These are phyloP conservation scores for Lepidochrysops patricia DNA, from an alignment of 2,888 invertebrate species.

Conservation along the genomic window DNA sequence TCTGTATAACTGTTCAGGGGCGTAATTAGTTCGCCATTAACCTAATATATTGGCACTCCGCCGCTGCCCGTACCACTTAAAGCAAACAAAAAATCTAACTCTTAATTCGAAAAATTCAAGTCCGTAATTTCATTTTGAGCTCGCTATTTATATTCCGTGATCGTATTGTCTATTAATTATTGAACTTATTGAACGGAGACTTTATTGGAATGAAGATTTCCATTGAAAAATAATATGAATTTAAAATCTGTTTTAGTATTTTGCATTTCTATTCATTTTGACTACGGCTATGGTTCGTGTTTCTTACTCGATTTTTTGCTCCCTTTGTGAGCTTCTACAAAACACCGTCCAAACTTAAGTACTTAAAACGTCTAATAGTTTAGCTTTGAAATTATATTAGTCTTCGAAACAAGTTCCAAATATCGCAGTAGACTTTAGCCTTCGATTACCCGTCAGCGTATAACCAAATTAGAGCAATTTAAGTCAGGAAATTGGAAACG, in stretches of 20 bases:
- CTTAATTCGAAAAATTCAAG: slow-evolving; percentile 36
- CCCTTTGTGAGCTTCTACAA: not conserved
- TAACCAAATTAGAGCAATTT: slow-evolving; percentile 74
- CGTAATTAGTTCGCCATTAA: slow-evolving; percentile 65
- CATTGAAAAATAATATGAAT: not conserved
- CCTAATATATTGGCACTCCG: slow-evolving; percentile 53
- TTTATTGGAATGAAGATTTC: not conserved
- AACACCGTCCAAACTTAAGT: not conserved
- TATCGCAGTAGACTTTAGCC: slow-evolving; percentile 44
- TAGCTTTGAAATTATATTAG: slow-evolving; percentile 3
- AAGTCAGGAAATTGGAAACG: slow-evolving; percentile 73
- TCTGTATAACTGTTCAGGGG: slow-evolving; percentile 47
- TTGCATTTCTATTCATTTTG: too few relatives aligned
- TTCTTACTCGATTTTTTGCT: not conserved
- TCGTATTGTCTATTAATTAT: slow-evolving; percentile 24
- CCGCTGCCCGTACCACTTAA: slow-evolving; percentile 37
- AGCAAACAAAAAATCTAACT: slow-evolving; percentile 40
- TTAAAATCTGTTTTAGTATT: not conserved
- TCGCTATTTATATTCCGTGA: slow-evolving; percentile 30
- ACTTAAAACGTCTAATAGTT: slow-evolving; percentile 4
- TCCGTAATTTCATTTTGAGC: slow-evolving; percentile 32
- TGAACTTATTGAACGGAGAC: not conserved
- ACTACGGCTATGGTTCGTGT: not conserved
- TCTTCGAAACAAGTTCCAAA: slow-evolving; percentile 22
- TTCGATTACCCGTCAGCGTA: slow-evolving; percentile 66